Base-by-base conservation (phyloP, 2,797 vertebrate species). In the Gymnothorax reevesii region DNA sequence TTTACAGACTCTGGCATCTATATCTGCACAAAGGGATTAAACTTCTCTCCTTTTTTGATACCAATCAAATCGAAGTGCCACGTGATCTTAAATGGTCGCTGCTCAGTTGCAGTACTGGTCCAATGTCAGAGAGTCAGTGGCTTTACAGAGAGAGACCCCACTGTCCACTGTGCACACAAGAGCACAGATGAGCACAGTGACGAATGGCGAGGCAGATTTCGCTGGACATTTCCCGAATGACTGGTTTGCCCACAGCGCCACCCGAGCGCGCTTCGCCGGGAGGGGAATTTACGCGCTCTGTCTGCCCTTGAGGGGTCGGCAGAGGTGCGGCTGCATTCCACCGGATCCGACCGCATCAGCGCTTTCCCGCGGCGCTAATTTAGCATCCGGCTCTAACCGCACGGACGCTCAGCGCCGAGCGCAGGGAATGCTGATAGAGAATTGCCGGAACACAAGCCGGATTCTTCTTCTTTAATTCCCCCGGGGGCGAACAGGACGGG, bases 141-240 rank as follows among this genome's bases (percentile, higher is more conserved):
- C 57, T 55, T 79, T 8, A 54, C 52, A 57, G 57, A 57, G 55
- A 84, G 13, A 60, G 17, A 84, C 54, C 3, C 20, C 22, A n/a
- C n/a, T 25, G 20, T 54, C 49, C 62, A 20, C 7, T 55, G 49
- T 52, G 42, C 22, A 84, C 54, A 52, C 55, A 69, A 84, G 64
- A 13, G 42, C 7, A 69, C 60, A 22, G 62, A 42, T 49, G 33
- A 42, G 60, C 66, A 82, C 49, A 54, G 77, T 59, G 17, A 87
- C 49, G 69, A 55, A 82, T 49, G 49, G 84, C 52, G 12, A 22
- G 75, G 27, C 33, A 64, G 75, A 87, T 69, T 52, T 60, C 49
- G 17, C 66, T 13, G 54, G 85, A 71, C n/a, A 2, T 15, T 82
- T 85, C 55, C 60, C 85, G 85, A 85, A 85, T 85, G 20, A n/a